phyloP scores from a whole-genome alignment of 2,797 vertebrate species.

The Sarcoramphus papa region DNA sequence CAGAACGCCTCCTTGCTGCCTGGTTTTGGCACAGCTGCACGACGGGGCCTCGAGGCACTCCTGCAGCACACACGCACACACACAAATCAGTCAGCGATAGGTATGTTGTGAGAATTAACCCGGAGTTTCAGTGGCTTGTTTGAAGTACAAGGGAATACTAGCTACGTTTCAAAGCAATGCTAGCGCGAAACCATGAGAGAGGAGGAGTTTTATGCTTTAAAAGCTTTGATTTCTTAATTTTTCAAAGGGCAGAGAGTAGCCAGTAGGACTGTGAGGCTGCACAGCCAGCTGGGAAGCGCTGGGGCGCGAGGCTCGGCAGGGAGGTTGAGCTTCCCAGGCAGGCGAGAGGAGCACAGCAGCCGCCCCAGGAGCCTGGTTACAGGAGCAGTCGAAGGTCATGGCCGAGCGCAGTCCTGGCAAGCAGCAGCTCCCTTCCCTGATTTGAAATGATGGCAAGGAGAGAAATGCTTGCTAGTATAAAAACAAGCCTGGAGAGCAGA shows the following conservation, averaged over 20 bases:
- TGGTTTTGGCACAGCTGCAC: neutral
- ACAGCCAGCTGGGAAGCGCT: accelerated
- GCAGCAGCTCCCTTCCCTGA: neutral
- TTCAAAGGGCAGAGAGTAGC: neutral
- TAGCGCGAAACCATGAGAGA: neutral
- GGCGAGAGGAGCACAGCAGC: neutral
- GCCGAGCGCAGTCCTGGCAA: accelerated
- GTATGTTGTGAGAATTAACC: neutral
- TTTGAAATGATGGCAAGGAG: neutral
- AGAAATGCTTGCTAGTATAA: neutral
- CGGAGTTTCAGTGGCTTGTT: neutral
- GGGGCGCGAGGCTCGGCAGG: accelerated
- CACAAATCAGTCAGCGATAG: accelerated
- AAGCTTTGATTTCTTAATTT: neutral
- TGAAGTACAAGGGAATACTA: neutral
- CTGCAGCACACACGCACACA: accelerated
- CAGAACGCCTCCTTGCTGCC: accelerated
- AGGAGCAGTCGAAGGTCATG: neutral
- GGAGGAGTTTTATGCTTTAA: neutral
- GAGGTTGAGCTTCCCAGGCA: neutral
- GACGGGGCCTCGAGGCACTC: accelerated
- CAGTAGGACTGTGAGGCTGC: neutral
- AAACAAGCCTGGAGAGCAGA: neutral
- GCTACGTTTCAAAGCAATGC: neutral
- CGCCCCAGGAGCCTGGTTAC: accelerated